Conservation (phyloP, 1,140 invertebrate genomes). For the Zaprionus kolodkinae region DNA sequence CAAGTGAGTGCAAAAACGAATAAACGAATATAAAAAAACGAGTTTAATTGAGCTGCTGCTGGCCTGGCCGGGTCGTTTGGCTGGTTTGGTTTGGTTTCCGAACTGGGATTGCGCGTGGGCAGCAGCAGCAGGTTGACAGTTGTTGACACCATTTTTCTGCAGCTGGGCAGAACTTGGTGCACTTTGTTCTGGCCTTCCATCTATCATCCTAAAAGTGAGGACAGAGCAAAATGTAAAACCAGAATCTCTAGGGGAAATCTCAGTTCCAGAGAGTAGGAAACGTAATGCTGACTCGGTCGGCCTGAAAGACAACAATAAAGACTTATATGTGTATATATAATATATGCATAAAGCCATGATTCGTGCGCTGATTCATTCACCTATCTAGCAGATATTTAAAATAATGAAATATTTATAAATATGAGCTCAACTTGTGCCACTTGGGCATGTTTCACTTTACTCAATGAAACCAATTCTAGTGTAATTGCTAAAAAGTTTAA, state of each 20-base stretch:
- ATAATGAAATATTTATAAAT: background rate
- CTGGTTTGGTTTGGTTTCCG: slow-evolving; percentile 15
- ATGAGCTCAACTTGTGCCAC: background rate
- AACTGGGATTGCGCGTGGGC: slow-evolving; percentile 36
- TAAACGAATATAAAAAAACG: no score
- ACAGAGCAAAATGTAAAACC: background rate
- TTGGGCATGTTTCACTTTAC: background rate
- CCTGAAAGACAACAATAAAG: background rate
- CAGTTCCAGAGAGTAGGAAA: background rate
- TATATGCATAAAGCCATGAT: background rate
- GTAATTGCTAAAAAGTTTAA: background rate
- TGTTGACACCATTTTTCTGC: slow-evolving; percentile 47
- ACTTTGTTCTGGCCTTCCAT: slow-evolving; percentile 15
- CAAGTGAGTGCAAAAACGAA: slow-evolving; percentile 67
- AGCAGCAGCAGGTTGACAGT: slow-evolving; percentile 39
- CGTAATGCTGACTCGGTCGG: background rate
- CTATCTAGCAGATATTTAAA: background rate
- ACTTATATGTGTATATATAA: background rate
- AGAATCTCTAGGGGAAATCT: background rate
- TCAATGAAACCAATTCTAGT: slow-evolving; percentile 1
- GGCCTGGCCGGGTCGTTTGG: slow-evolving; percentile 8
- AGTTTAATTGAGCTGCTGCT: slow-evolving; percentile 11
- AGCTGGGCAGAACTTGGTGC: background rate
- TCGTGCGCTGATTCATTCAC: background rate
- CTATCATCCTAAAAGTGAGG: background rate